Conservation (phyloP, 2,888 invertebrate species). For the Cryptosula pallasiana region DNA sequence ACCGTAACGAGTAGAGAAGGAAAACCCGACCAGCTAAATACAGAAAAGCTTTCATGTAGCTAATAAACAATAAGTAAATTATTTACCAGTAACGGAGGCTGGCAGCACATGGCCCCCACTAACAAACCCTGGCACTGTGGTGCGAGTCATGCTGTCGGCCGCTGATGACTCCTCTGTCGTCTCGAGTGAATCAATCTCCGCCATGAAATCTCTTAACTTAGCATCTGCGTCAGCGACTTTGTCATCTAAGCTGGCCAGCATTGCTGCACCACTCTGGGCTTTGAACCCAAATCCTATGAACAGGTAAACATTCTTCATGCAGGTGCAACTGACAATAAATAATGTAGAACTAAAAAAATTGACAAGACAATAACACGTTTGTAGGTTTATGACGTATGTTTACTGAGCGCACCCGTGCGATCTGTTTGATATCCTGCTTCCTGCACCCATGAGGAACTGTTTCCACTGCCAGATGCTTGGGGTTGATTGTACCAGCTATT, state of each 20-base stretch:
- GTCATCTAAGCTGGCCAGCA: constrained; percentile 16
- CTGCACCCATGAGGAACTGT: constrained; percentile 13
- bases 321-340: neutral
- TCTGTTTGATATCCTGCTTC: constrained; percentile 21
- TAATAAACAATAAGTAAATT: too few species aligned
- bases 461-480: neutral
- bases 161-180: neutral
- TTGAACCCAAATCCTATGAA: constrained; percentile 10
- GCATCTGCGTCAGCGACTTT: constrained; percentile 15
- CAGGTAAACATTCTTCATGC: neutral
- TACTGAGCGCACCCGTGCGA: neutral
- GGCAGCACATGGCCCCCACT: constrained; percentile 21
- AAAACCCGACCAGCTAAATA: too few species aligned
- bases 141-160: neutral
- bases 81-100: neutral
- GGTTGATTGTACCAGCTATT: constrained; percentile 2
- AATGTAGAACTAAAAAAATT: neutral
- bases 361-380: neutral
- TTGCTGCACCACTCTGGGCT: neutral
- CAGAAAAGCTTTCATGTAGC: too few species aligned
- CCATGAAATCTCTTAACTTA: constrained; percentile 20
- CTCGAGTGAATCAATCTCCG: constrained; percentile 11
- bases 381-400: neutral
- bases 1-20: too few species aligned
- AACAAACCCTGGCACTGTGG: constrained; percentile 2